Percentiles rank a stretch among this genome's conserved stretches.
These are phyloP conservation scores for Leptopilina myrica DNA, from an alignment of 2,888 invertebrate genomes.

Conservation along the genomic window DNA sequence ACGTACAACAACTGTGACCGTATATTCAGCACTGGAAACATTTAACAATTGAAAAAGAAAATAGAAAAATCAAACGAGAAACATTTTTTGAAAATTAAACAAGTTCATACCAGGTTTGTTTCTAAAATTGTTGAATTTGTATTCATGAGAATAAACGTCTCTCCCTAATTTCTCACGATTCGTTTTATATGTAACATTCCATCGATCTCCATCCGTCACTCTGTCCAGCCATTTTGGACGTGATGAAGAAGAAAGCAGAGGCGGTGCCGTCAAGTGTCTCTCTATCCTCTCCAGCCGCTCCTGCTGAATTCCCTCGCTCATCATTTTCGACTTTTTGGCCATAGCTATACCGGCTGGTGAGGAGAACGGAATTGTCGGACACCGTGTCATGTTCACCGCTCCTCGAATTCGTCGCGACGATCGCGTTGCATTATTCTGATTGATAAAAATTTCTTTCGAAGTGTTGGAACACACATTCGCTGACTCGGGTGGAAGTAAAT, in stretches of 20 bases:
- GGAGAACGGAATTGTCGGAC: constrained; percentile 78
- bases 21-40: constrained; percentile 66
- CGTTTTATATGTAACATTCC: constrained; percentile 70
- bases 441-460: constrained; percentile 41
- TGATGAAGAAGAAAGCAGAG: constrained; percentile 62
- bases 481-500: constrained; percentile 62
- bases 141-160: constrained; percentile 67
- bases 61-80: neutral
- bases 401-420: constrained; percentile 76
- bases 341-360: constrained; percentile 78
- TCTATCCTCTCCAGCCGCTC: constrained; percentile 79
- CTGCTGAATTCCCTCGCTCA: constrained; percentile 76
- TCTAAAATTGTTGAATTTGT: constrained; percentile 67
- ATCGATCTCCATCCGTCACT: constrained; percentile 64
- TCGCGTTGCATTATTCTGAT: constrained; percentile 59
- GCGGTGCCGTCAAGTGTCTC: constrained; percentile 77
- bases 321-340: constrained; percentile 77
- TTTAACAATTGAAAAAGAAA: constrained; percentile 41
- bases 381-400: constrained; percentile 75
- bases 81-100: neutral
- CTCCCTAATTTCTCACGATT: constrained; percentile 65
- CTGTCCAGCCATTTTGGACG: constrained; percentile 72
- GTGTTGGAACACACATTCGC: constrained; percentile 45
- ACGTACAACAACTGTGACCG: constrained; percentile 78
- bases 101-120: constrained; percentile 69